phyloP scores from a whole-genome alignment of 2,113 vertebrate genomes.

The Narcine bancroftii region DNA sequence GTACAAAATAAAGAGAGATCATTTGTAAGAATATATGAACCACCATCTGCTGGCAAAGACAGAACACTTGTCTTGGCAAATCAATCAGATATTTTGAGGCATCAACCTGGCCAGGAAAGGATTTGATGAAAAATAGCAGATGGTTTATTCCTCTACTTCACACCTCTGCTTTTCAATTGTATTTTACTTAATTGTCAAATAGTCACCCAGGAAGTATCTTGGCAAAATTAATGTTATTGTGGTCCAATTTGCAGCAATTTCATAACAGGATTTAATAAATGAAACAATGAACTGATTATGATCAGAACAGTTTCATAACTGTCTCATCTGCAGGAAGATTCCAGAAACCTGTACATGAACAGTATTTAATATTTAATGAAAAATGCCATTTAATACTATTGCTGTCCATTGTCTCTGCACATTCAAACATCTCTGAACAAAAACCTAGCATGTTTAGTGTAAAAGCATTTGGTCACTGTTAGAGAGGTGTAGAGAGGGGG shows the following conservation, averaged over 20 bases:
- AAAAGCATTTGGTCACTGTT: background rate
- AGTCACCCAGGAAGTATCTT: conserved; percentile 9
- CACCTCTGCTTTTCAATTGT: background rate
- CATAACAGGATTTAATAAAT: background rate
- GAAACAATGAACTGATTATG: background rate
- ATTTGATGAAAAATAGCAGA: background rate
- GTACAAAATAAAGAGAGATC: background rate
- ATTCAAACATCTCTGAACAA: background rate
- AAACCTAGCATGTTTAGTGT: background rate
- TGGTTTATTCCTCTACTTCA: background rate
- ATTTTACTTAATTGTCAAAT: background rate
- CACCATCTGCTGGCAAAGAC: background rate
- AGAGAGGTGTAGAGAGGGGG: background rate
- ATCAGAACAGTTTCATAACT: conserved; percentile 3
- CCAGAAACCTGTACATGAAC: background rate
- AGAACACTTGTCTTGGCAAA: too few species aligned
- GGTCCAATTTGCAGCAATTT: background rate
- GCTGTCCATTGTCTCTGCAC: background rate
- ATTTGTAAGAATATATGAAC: background rate
- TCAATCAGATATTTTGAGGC: background rate
- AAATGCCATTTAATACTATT: background rate
- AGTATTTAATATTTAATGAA: conserved; percentile 1
- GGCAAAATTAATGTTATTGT: background rate
- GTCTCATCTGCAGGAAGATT: background rate
- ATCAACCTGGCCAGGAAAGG: background rate